A percentile compares a stretch with the other conserved stretches of the same genome.
Evolutionary conservation across 35 echinoderm and acorn worm species (phyloP).

Genomic region (Ophiothrix spiculata): DNA sequence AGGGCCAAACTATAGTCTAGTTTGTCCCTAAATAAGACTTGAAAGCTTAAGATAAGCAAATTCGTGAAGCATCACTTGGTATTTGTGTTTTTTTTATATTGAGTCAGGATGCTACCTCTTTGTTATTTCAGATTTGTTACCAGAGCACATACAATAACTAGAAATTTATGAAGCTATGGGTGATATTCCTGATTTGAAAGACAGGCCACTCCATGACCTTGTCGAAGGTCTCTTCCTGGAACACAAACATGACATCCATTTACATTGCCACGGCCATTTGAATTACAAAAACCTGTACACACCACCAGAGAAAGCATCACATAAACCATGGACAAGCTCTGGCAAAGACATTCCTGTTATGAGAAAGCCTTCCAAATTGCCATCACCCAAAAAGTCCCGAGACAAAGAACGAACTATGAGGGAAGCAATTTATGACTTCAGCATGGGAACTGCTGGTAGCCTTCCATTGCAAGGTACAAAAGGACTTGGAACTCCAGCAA

Average conservation of each 20-base stretch:
- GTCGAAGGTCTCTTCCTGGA: conserved; percentile 77
- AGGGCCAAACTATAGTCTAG: too few species aligned
- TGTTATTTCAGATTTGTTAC: too few species aligned
- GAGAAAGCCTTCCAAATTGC: conserved; percentile 66
- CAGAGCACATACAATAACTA: too few species aligned
- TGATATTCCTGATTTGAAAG: conserved; percentile 13
- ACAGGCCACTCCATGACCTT: conserved; percentile 72
- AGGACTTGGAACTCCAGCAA: background rate
- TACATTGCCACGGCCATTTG: conserved; percentile 73
- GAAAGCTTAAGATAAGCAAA: too few species aligned
- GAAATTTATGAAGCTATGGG: too few species aligned
- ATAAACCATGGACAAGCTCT: conserved; percentile 83
- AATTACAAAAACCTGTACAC: conserved; percentile 84
- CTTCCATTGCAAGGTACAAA: conserved; percentile 39
- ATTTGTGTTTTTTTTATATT: too few species aligned
- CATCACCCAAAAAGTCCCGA: conserved; percentile 38
- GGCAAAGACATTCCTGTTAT: conserved; percentile 65
- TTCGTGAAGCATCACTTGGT: too few species aligned
- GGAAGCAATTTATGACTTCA: conserved; percentile 86
- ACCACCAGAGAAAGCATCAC: conserved; percentile 65
- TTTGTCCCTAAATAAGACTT: too few species aligned
- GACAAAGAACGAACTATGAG: conserved; percentile 55
- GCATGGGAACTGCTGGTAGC: conserved; percentile 87
- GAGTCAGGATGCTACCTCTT: too few species aligned
- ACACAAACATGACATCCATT: conserved; percentile 88